A percentile compares a stretch with the other conserved stretches of the same genome.
These are phyloP conservation scores for Neodiprion fabricii DNA, from an alignment of 1,140 invertebrate species.

Conservation along the genomic window DNA sequence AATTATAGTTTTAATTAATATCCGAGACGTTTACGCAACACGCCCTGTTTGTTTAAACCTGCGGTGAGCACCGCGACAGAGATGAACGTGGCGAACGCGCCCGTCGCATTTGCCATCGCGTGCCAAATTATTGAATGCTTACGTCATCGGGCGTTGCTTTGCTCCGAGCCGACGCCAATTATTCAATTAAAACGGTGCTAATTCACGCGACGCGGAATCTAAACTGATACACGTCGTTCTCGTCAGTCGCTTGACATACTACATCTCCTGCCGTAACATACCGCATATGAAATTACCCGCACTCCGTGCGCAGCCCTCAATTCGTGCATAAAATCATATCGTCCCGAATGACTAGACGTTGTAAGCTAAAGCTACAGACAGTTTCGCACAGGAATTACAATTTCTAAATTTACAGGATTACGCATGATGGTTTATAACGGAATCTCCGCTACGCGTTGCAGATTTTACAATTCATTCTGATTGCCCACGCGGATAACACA, in stretches of 20 bases:
- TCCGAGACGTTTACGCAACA: conserved; percentile 43
- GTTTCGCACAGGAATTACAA: too few species aligned
- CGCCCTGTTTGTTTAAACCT: background rate
- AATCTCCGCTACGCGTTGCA: too few species aligned
- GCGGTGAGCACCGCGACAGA: background rate
- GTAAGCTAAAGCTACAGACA: too few species aligned
- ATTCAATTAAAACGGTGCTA: conserved; percentile 43
- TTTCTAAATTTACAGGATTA: too few species aligned
- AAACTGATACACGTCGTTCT: background rate
- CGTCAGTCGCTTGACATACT: background rate
- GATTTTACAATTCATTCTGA: too few species aligned
- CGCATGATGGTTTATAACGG: too few species aligned
- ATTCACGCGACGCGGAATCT: conserved; percentile 6
- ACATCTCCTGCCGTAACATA: too few species aligned
- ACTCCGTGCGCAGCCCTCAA: too few species aligned
- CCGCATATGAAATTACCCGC: background rate
- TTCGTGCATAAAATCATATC: too few species aligned
- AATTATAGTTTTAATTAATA: conserved; percentile 52
- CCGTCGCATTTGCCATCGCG: conserved; percentile 45
- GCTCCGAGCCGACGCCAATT: conserved; percentile 45
- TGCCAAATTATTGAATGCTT: conserved; percentile 54
- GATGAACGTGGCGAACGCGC: conserved; percentile 9
- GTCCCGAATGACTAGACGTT: too few species aligned
- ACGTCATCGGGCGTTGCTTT: conserved; percentile 41
- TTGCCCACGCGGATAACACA: too few species aligned